phyloP scores from a whole-genome alignment of 1,140 invertebrate genomes.

The Adoxophyes honmai region DNA sequence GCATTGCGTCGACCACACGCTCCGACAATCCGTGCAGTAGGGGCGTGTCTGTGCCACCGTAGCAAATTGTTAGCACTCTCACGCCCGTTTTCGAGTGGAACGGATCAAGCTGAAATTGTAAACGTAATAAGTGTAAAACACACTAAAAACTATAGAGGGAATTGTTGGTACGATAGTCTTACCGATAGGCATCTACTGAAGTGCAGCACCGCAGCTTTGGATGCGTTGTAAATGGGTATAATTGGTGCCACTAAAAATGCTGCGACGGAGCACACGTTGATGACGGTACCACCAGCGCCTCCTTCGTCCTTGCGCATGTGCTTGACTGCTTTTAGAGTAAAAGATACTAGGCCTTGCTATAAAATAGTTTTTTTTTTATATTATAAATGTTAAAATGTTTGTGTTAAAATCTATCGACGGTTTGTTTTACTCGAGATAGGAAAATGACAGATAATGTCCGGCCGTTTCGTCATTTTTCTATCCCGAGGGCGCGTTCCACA shows the following conservation, averaged over 20 bases:
- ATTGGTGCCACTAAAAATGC: conserved; percentile 20
- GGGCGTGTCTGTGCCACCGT: conserved; percentile 35
- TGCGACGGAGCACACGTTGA: conserved; percentile 36
- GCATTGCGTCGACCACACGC: not conserved
- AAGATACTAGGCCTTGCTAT: conserved; percentile 29
- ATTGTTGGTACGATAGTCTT: not conserved
- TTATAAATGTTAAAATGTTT: not conserved
- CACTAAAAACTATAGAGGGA: too few species aligned
- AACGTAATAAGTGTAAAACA: too few species aligned
- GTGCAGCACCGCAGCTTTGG: conserved; percentile 39
- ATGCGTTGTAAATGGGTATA: conserved; percentile 29
- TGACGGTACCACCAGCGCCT: conserved; percentile 37
- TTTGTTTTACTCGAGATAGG: too few species aligned
- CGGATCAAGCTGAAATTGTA: conserved; percentile 27
- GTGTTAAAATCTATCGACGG: too few species aligned
- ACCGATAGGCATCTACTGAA: conserved; percentile 36
- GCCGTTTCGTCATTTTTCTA: too few species aligned
- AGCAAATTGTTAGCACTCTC: conserved; percentile 37
- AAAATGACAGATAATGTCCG: too few species aligned
- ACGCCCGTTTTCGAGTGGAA: conserved; percentile 36
- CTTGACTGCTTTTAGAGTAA: conserved; percentile 26
- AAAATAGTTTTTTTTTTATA: too few species aligned
- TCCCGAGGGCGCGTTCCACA: too few species aligned
- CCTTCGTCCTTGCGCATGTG: conserved; percentile 35
- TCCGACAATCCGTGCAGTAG: conserved; percentile 21